Base-by-base conservation (phyloP, 2,113 vertebrate genomes). In the Stigmatopora nigra region DNA sequence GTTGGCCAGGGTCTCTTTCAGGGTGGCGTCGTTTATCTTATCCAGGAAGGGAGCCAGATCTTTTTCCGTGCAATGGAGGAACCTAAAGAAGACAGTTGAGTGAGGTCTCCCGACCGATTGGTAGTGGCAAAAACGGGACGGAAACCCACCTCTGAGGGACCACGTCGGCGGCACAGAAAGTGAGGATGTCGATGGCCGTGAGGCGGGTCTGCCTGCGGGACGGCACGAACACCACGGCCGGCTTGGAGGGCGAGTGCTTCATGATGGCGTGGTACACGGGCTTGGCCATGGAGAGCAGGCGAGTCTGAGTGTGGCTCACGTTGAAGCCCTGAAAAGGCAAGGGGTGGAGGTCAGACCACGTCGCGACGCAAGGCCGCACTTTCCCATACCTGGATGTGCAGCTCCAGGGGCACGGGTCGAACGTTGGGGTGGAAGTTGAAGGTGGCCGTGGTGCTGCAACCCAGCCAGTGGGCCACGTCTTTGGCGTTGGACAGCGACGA, bases 401-500 rank as follows among this genome's bases (percentile, higher is more conserved):
- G 90, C 87, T 99, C 96, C 73, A 99, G 85, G 15, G 96, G 96
- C 4, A 98, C 94, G 0, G 97, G 97, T 20, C 97, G 90, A 82
- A 99, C 97, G 0, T 98, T 98, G 48, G 97, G 96, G 81, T 99
- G 97, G 87, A 99, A 99, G 86, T 99, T 99, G 89, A 99, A 99
- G 13, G 97, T 98, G 59, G 96, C 93, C 0, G 97, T 98, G 82
- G 96, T 93, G 1, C 93, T 98, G 89, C 96, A 98, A 71, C 96
- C 97, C 75, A 99, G 86, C 97, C 97, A 99, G 81, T 99, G 97
- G 2, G 97, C 97, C 76, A 99, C 96, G 0, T 99, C 97, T 87
- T 98, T 98, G 63, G 97, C 97, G 0, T 98, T 99, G 45, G 97
- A 98, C 17, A 99, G 87, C 0, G 96, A 98, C 0, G 96, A 98